Evolutionary conservation across 2,797 vertebrate species (phyloP).

Genomic region (Sebastes miniatus): DNA sequence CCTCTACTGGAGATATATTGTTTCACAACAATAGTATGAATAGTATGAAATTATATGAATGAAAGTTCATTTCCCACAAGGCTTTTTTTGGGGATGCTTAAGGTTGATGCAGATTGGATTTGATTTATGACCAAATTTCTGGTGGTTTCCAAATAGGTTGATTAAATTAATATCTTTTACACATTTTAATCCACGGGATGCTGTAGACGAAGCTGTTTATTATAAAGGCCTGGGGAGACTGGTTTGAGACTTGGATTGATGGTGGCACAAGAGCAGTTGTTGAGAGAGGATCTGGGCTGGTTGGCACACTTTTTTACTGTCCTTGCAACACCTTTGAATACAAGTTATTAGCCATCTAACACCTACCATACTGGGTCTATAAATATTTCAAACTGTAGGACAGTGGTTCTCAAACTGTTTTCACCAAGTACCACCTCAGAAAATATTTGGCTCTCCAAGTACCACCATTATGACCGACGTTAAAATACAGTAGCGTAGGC

Average conservation of each 20-base stretch:
- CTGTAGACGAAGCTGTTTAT: not conserved
- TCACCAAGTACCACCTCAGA: no score
- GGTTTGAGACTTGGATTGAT: not conserved
- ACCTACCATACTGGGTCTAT: not conserved
- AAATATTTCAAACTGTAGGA: not conserved
- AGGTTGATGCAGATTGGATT: not conserved
- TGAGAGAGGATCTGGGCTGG: not conserved
- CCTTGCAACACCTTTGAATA: not conserved
- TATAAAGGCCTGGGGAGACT: not conserved
- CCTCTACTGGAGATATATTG: constrained; percentile 39
- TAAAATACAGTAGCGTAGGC: no score
- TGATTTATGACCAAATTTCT: not conserved
- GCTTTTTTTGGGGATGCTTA: not conserved
- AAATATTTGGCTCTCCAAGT: no score
- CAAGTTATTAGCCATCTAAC: not conserved
- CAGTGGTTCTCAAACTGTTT: no score
- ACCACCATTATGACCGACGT: no score
- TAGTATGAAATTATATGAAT: not conserved
- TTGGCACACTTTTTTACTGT: not conserved
- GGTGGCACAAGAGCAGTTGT: not conserved
- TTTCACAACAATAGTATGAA: not conserved
- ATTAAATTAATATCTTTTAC: not conserved
- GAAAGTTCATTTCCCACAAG: not conserved
- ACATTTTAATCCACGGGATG: not conserved
- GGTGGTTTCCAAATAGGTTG: not conserved